Evolutionary conservation across 2,888 invertebrate species (phyloP), one percentile per base, ranked within the genome.

Genomic region (Yponomeuta cagnagella): DNA sequence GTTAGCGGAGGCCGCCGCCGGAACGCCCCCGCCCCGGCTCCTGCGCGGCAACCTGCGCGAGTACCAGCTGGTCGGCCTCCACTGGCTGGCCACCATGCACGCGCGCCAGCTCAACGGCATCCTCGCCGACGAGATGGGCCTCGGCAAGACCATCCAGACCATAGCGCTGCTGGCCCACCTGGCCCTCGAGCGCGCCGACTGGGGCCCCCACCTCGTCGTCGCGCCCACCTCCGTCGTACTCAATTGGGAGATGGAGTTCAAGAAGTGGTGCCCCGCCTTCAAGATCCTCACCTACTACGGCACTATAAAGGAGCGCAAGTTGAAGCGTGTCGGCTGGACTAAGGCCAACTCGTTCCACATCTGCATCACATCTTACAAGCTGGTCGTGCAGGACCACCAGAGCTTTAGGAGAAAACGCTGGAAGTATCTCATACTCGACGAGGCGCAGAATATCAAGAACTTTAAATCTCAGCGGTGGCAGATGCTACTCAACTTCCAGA

Each of bases 231-330:
- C 99, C 76, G 99, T 99, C 70, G 98, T 99, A 96, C 94, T 99
- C 74, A 99, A 99, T 92, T 99, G 99, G 99, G 99, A 99, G 93
- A 98, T 99, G 97, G 99, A 99, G 90, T 97, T 98, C 83, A 99
- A 99, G 89, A 99, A 99, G 88, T 99, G 99, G 99, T 99, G 99
- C 88, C 99, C 99, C 0, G 98, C 97, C 70, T 98, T 99, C 87
- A 99, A 99, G 93, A 98, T 99, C 80, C 94, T 99, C 76, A 99
- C 99, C 1, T 99, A 99, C 87, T 99, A 98, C 84, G 99, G 99
- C 68, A 95, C 96, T 48, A 97, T 97, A 79, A 99, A 99, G 85
- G 99, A 99, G 86, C 93, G 99, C 72, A 97, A 97, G 87, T 89
- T 95, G 75, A 98, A 98, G 84, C 94, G 98, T 78, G 96, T 95